phyloP scores from a whole-genome alignment of 2,888 invertebrate species.

The Tridacna gigas region DNA sequence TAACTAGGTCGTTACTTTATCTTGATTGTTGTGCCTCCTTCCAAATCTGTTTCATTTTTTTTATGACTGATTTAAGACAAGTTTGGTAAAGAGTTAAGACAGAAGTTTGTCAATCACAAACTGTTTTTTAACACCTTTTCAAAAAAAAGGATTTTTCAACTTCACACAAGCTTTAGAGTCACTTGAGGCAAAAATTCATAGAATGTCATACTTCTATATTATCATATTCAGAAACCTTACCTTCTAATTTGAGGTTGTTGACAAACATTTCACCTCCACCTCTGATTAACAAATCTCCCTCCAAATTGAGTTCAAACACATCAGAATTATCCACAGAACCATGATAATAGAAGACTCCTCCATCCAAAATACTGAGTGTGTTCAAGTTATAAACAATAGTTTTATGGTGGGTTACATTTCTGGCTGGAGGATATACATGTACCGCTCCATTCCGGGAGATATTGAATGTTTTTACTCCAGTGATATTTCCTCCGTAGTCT shows the following conservation, averaged over 20 bases:
- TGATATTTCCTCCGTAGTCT: slow-evolving; percentile 73
- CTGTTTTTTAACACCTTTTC: no score
- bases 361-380: slow-evolving; percentile 72
- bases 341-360: slow-evolving; percentile 70
- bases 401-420: slow-evolving; percentile 45
- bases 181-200: no score
- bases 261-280: slow-evolving; percentile 72
- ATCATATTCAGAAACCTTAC: slow-evolving; percentile 44
- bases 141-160: no score
- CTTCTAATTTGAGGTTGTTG: slow-evolving; percentile 66
- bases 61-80: no score
- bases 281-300: slow-evolving; percentile 67
- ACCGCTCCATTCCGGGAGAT: slow-evolving; percentile 73
- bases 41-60: no score
- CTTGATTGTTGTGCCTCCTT: no score
- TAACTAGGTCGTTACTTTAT: no score
- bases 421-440: slow-evolving; percentile 68
- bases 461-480: slow-evolving; percentile 72
- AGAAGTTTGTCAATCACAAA: no score
- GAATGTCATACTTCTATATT: no score
- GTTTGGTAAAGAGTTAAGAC: no score
- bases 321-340: slow-evolving; percentile 65
- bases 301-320: slow-evolving; percentile 60
- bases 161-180: no score
- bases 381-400: slow-evolving; percentile 55